These are phyloP conservation scores for Proisotoma minuta DNA, from an alignment of 2,888 invertebrate species.

Conservation along the genomic window DNA sequence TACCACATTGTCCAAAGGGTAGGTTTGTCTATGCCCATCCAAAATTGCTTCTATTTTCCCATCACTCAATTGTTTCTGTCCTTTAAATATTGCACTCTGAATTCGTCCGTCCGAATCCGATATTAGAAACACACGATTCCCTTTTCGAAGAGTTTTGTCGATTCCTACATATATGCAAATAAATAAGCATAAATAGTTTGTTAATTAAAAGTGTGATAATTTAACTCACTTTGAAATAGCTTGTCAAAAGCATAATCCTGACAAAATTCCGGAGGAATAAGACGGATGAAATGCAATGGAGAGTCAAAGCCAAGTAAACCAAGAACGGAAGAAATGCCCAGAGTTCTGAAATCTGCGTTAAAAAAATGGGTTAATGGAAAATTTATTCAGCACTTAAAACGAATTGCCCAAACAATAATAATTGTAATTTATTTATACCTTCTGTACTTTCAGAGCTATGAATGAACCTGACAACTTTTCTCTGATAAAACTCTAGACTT, in stretches of 20 bases:
- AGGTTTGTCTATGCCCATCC: conserved; percentile 26
- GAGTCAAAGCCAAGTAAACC: conserved; percentile 30
- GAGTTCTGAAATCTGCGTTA: conserved; percentile 23
- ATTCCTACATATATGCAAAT: background rate
- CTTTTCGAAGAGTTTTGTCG: conserved; percentile 16
- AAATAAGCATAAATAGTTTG: background rate
- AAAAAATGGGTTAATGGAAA: background rate
- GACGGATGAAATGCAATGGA: conserved; percentile 30
- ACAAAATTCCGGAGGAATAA: conserved; percentile 24
- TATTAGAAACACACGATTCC: conserved; percentile 28
- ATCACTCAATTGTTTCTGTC: conserved; percentile 14
- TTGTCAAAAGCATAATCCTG: conserved; percentile 27
- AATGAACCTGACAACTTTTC: conserved; percentile 21
- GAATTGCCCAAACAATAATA: too few relatives aligned
- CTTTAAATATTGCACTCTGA: conserved; percentile 30
- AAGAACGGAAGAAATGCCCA: conserved; percentile 25
- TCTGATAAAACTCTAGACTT: conserved; percentile 28
- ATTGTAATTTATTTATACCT: conserved; percentile 15
- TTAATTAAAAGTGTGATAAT: background rate
- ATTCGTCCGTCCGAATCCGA: conserved; percentile 19
- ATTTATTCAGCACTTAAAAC: too few relatives aligned
- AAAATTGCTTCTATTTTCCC: conserved; percentile 13
- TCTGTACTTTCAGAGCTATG: conserved; percentile 29
- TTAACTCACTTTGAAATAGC: conserved; percentile 28
- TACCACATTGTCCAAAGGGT: conserved; percentile 24